Conservation (phyloP, 2,888 invertebrate genomes). For the Agonum fuliginosum region DNA sequence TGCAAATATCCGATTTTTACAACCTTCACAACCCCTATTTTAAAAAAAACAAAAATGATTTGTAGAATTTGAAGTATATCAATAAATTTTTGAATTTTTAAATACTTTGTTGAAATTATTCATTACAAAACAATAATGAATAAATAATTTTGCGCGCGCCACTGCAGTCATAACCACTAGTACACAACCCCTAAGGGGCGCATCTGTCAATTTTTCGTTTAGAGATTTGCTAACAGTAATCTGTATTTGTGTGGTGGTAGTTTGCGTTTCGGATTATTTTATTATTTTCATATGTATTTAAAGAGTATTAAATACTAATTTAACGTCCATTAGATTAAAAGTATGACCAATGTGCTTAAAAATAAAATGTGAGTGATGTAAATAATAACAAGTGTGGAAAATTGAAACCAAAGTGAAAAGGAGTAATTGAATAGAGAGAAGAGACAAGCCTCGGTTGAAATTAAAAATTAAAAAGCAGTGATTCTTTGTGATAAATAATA, state of each 20-base stretch:
- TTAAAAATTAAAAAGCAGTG: background rate
- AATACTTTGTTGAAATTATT: conserved; percentile 21
- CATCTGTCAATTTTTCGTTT: conserved; percentile 73
- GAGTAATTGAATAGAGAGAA: too few species aligned
- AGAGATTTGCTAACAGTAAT: conserved; percentile 65
- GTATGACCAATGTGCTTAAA: background rate
- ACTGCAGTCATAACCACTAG: conserved; percentile 68
- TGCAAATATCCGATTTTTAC: too few species aligned
- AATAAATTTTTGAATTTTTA: conserved; percentile 30
- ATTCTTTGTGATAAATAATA: background rate
- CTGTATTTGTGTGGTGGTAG: conserved; percentile 40
- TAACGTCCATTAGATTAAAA: background rate
- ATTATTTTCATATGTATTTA: conserved; percentile 22
- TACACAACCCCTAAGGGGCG: conserved; percentile 69
- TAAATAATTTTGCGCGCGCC: conserved; percentile 64
- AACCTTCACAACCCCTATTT: too few species aligned
- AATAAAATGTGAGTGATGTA: background rate
- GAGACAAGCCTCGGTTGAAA: conserved; percentile 4
- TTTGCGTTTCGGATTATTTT: conserved; percentile 55
- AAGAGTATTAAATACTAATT: conserved; percentile 28
- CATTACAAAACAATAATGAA: conserved; percentile 48
- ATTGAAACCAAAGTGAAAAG: background rate
- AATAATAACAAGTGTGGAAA: background rate
- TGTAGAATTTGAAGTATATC: too few species aligned
- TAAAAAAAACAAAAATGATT: too few species aligned